Percentiles rank a stretch among this genome's conserved stretches.
phyloP scores from a whole-genome alignment of 2,113 vertebrate species.

The Anguilla japonica region DNA sequence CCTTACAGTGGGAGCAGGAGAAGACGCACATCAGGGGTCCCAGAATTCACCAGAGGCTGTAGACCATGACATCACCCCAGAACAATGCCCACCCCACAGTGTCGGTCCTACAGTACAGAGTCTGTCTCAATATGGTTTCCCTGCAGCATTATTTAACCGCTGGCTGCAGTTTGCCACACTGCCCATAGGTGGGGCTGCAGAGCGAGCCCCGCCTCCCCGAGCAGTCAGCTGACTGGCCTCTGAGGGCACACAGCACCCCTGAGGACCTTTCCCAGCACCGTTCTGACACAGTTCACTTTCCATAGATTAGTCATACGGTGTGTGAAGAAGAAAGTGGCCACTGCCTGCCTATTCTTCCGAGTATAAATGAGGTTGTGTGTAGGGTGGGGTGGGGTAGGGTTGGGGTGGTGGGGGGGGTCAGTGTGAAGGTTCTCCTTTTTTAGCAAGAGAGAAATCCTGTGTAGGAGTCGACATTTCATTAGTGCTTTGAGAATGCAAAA shows the following conservation, averaged over 20 bases:
- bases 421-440: not conserved
- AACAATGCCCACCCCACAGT: not conserved
- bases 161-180: not conserved
- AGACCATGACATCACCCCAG: constrained; percentile 13
- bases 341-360: not conserved
- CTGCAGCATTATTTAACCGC: not conserved
- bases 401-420: not conserved
- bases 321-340: not conserved
- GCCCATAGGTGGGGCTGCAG: constrained; percentile 10
- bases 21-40: not conserved
- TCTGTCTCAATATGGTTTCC: not conserved
- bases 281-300: not conserved
- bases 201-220: not conserved
- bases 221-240: constrained; percentile 24
- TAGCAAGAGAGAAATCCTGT: not conserved
- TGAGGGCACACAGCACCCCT: not conserved
- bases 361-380: not conserved
- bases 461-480: not conserved
- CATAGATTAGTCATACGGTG: constrained; percentile 5
- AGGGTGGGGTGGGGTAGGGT: not conserved
- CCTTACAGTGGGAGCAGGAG: not conserved
- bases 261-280: constrained; percentile 37
- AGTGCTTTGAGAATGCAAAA: constrained; percentile 7
- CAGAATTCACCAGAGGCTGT: not conserved
- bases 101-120: not conserved